phyloP scores from a whole-genome alignment of 1,140 invertebrate species.

The Acromyrmex charruanus region DNA sequence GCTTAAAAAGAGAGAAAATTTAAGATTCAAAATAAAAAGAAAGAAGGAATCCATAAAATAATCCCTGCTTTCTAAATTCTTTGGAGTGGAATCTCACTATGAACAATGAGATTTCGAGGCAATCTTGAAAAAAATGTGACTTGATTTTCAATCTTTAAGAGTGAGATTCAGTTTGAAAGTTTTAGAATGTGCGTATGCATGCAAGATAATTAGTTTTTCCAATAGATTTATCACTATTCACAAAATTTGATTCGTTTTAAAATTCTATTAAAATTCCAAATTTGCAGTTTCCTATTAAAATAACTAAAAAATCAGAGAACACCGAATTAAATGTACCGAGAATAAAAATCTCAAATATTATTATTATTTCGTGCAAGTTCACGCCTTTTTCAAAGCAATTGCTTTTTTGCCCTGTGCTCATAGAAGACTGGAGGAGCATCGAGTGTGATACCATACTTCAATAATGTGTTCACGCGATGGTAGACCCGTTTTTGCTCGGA shows the following conservation, averaged over 20 bases:
- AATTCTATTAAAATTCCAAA: neutral
- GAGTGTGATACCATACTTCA: neutral
- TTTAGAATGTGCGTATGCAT: neutral
- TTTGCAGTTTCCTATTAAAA: neutral
- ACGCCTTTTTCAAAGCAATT: constrained; percentile 24
- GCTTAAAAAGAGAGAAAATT: neutral
- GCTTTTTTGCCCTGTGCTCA: neutral
- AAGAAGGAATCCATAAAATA: too few species aligned
- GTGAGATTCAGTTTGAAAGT: too few species aligned
- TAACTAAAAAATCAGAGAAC: neutral
- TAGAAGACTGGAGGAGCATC: neutral
- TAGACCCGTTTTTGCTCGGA: constrained; percentile 53
- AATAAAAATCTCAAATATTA: neutral
- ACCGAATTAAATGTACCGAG: neutral
- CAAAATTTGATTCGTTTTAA: neutral
- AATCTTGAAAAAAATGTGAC: too few species aligned
- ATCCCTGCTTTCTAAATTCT: too few species aligned
- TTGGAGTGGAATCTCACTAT: too few species aligned
- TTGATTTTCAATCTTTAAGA: too few species aligned
- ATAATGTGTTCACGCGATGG: constrained; percentile 33
- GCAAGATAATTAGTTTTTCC: neutral
- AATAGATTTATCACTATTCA: neutral
- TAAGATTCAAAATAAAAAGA: neutral
- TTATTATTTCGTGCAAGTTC: constrained; percentile 11
- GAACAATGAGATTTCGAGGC: too few species aligned